Evolutionary conservation across 37 sponge, comb jelly and placozoan species (phyloP).

Genomic region (Lycopodina hypogea): DNA sequence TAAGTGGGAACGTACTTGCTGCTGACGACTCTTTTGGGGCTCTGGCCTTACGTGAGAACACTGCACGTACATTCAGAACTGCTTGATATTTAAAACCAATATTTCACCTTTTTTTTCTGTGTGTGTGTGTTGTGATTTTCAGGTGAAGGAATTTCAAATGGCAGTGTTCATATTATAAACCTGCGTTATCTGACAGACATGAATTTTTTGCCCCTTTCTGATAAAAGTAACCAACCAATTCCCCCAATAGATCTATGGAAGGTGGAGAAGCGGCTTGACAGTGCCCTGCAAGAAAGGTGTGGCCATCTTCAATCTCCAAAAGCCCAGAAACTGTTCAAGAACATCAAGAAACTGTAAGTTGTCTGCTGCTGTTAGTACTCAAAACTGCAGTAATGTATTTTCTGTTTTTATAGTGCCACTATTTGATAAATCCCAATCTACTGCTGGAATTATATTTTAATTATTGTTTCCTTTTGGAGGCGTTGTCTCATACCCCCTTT

Average conservation of each 20-base stretch:
- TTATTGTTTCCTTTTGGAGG: too few species aligned
- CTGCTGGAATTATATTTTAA: too few species aligned
- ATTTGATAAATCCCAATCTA: too few species aligned
- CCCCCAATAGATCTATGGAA: constrained; percentile 19
- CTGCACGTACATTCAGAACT: too few species aligned
- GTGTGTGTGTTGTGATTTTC: background rate
- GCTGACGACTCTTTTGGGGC: constrained; percentile 24
- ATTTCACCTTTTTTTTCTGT: background rate
- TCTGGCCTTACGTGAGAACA: constrained; percentile 37
- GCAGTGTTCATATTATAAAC: constrained; percentile 37
- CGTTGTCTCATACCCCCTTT: too few species aligned
- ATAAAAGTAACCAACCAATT: background rate
- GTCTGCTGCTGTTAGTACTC: background rate
- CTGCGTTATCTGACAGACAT: constrained; percentile 32
- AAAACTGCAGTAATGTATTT: too few species aligned
- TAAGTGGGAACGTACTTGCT: constrained; percentile 41
- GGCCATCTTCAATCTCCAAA: constrained; percentile 15
- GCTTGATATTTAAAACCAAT: background rate
- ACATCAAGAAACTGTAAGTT: constrained; percentile 47
- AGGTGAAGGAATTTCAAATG: constrained; percentile 7
- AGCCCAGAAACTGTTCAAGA: constrained; percentile 59
- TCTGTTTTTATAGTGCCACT: too few species aligned
- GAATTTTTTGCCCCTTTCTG: background rate
- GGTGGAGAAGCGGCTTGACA: constrained; percentile 26
- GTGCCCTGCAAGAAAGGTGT: constrained; percentile 16